These are phyloP conservation scores for Balaeniceps rex DNA, from an alignment of 2,113 vertebrate species.

Conservation along the genomic window DNA sequence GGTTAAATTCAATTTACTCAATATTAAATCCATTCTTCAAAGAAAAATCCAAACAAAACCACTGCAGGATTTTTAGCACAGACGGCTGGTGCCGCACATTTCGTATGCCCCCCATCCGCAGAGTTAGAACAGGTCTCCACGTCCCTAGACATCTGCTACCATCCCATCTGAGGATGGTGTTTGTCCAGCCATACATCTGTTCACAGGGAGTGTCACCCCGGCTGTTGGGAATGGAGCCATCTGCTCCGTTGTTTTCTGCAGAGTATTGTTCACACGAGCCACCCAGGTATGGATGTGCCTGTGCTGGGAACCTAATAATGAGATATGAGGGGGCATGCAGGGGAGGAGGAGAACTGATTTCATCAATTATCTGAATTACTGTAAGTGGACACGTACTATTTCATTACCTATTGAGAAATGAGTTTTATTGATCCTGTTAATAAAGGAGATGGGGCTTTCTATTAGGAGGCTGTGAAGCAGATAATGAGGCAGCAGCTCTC, in stretches of 20 bases:
- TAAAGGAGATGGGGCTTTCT: neutral
- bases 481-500: neutral
- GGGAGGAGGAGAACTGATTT: neutral
- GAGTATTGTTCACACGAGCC: neutral
- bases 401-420: neutral
- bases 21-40: neutral
- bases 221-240: neutral
- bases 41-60: neutral
- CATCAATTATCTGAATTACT: neutral
- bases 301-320: neutral
- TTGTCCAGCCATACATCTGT: neutral
- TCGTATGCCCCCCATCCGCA: neutral
- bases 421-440: neutral
- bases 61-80: neutral
- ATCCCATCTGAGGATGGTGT: neutral
- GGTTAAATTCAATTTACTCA: neutral
- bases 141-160: neutral
- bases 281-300: neutral
- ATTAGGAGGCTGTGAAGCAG: neutral
- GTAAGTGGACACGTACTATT: neutral
- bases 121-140: neutral
- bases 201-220: neutral
- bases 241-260: neutral
- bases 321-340: neutral
- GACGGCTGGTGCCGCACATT: rapidly evolving